Base-by-base conservation (phyloP, 2,888 invertebrate species). In the Lobophora halterata region DNA sequence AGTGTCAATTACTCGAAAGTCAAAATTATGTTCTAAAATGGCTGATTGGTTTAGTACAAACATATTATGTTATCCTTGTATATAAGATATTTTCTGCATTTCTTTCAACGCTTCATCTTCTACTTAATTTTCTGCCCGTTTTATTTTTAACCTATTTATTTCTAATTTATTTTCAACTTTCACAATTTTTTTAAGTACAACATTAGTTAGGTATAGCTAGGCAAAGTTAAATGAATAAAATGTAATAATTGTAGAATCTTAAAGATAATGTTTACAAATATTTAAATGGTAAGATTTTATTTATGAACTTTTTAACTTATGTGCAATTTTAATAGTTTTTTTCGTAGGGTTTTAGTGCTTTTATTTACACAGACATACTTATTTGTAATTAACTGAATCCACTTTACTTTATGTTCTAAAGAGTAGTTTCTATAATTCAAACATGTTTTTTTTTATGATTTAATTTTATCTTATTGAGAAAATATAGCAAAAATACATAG, bases 161-260 rank as follows among this genome's bases (percentile, higher is more conserved):
- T 0, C 26, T 8, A 43, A 52, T 47, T 52, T 51, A 51, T 52
- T 51, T 46, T 19, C 38, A 44, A 25, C 31, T 36, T 46, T 46
- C 35, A 25, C 19, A 23, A 29, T 6, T 24, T 9, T 33, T 9
- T 25, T 27, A 16, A 33, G 13, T 36, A 26, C 31, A 21, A 47
- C 34, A 41, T 25, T 45, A 49, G 43, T 45, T 41, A 41, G 47
- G 49, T 57, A 55, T 49, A 51, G 52, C 44, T 34, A 35, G 43
- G 1, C 12, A 28, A 21, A 43, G 18, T 3, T 27, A 28, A 9
- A 2, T 17, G 19, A 31, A 28, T 8, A 20, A 17, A 31, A 7
- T 19, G 18, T 32, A 30, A 18, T 23, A 31, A 37, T 6, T 16
- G 8, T 28, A 33, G n/a, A 18, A 26, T 34, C 28, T 34, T 34